Conservation (phyloP, 1,140 invertebrate species). For the Tenebrio molitor region DNA sequence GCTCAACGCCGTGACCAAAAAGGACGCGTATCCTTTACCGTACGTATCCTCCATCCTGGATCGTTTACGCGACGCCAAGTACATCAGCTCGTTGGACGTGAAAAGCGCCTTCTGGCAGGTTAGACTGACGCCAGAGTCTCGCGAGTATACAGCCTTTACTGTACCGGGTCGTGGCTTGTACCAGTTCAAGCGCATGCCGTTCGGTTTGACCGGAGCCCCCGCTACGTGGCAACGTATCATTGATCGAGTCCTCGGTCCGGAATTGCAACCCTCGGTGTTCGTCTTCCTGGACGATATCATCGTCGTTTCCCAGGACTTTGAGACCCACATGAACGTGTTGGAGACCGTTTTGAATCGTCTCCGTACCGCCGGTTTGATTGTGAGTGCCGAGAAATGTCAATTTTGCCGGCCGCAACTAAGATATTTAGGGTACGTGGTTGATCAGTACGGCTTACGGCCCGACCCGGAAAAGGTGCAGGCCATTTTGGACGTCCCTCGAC, state of each 20-base stretch:
- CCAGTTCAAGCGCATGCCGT: constrained; percentile 61
- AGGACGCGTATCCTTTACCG: constrained; percentile 61
- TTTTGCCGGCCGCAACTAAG: no score
- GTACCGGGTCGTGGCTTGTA: constrained; percentile 58
- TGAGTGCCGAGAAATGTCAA: no score
- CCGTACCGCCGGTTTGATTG: no score
- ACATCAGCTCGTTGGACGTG: constrained; percentile 57
- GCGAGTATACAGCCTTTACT: constrained; percentile 57
- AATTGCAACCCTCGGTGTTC: constrained; percentile 52
- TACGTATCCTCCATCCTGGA: constrained; percentile 61
- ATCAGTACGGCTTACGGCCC: no score
- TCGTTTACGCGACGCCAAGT: constrained; percentile 58
- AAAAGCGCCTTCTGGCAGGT: constrained; percentile 61
- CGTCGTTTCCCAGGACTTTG: no score
- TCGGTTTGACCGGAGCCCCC: constrained; percentile 62
- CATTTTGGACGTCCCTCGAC: no score
- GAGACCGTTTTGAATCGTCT: no score
- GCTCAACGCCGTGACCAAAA: constrained; percentile 58
- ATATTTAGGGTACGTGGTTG: no score
- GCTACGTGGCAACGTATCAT: constrained; percentile 63
- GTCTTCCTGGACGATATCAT: constrained; percentile 55
- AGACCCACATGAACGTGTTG: no score
- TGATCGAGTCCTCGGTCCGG: constrained; percentile 50
- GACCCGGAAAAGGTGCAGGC: no score
- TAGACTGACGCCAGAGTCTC: constrained; percentile 47